Percentiles rank a stretch among this genome's conserved stretches.
Evolutionary conservation across 2,888 invertebrate genomes (phyloP).

Genomic region (Aromia moschata): DNA sequence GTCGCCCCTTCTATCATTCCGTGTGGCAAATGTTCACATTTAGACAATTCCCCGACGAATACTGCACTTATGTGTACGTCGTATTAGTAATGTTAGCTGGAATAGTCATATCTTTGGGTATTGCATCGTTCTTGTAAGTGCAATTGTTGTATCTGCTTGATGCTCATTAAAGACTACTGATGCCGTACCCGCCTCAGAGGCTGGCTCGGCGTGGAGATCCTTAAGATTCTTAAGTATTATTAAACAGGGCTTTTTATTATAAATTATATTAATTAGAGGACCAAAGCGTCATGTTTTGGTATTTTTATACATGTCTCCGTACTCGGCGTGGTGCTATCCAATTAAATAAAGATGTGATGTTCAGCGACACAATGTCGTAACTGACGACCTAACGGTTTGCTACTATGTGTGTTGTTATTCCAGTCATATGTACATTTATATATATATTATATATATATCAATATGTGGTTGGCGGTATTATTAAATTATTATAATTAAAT

Average conservation of each 20-base stretch:
- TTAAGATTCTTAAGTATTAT: slow-evolving; percentile 57
- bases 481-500: slow-evolving; percentile 57
- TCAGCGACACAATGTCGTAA: slow-evolving; percentile 22
- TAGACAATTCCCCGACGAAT: slow-evolving; percentile 66
- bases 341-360: slow-evolving; percentile 54
- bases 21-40: slow-evolving; percentile 50
- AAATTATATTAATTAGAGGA: slow-evolving; percentile 57
- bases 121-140: slow-evolving; percentile 50
- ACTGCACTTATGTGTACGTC: slow-evolving; percentile 66
- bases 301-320: slow-evolving; percentile 62
- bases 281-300: slow-evolving; percentile 61
- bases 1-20: slow-evolving; percentile 41
- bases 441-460: slow-evolving; percentile 47
- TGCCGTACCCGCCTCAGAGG: slow-evolving; percentile 15
- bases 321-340: slow-evolving; percentile 62
- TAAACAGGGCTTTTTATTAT: slow-evolving; percentile 60
- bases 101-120: slow-evolving; percentile 54
- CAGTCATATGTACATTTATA: slow-evolving; percentile 59
- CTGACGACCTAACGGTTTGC: slow-evolving; percentile 26
- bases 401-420: slow-evolving; percentile 58
- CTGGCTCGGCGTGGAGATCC: slow-evolving; percentile 16
- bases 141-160: slow-evolving; percentile 25
- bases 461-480: slow-evolving; percentile 58
- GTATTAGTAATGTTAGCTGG: slow-evolving; percentile 57
- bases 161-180: slow-evolving; percentile 20